phyloP scores from a whole-genome alignment of 2,888 invertebrate genomes.

The Idaea biselata region DNA sequence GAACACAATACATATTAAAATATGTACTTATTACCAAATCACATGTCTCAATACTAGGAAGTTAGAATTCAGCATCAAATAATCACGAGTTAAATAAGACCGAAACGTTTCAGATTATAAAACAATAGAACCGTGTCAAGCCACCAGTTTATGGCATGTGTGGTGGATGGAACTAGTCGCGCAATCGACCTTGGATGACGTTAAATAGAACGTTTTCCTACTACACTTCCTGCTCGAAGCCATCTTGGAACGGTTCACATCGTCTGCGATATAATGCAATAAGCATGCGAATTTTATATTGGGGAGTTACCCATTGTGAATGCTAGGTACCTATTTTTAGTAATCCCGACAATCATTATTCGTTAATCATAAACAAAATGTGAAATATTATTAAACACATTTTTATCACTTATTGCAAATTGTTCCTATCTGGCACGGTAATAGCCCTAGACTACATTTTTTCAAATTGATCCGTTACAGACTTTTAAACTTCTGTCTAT shows the following conservation, averaged over 20 bases:
- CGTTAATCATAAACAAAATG: no score
- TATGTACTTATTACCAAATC: slow-evolving; percentile 15
- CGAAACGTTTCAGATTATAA: slow-evolving; percentile 57
- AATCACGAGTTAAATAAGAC: slow-evolving; percentile 35
- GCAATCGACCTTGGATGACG: slow-evolving; percentile 70
- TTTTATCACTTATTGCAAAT: no score
- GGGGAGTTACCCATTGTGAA: slow-evolving; percentile 4
- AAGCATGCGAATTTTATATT: slow-evolving; percentile 11
- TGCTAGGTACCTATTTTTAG: no score
- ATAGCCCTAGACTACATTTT: no score
- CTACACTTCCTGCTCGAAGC: slow-evolving; percentile 74
- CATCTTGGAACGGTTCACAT: slow-evolving; percentile 59
- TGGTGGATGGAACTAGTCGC: slow-evolving; percentile 58
- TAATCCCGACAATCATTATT: no score
- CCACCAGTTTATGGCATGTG: slow-evolving; percentile 46
- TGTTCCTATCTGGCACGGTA: no score
- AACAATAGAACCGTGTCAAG: slow-evolving; percentile 56
- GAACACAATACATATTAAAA: not conserved
- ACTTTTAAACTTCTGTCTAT: no score
- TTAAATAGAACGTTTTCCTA: slow-evolving; percentile 70
- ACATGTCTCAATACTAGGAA: slow-evolving; percentile 19
- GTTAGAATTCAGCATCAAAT: slow-evolving; percentile 20
- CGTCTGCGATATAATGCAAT: slow-evolving; percentile 5
- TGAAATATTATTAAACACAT: no score
- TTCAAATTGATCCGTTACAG: no score